Conservation (phyloP, 2,888 invertebrate species). For the Chrysina gloriosa region DNA sequence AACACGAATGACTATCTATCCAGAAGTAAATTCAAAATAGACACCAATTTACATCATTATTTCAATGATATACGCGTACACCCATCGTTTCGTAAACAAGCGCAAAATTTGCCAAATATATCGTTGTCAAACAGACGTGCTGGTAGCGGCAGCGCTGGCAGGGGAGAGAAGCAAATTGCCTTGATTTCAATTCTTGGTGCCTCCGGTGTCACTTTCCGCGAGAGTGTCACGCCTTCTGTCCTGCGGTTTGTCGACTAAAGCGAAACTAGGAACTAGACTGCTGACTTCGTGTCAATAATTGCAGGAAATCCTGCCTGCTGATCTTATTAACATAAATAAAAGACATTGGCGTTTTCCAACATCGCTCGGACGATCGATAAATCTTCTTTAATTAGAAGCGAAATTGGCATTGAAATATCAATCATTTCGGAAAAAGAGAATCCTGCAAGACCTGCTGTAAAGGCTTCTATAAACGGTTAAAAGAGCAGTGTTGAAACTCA, state of each 20-base stretch:
- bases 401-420: too few species aligned
- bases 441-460: too few species aligned
- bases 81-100: constrained; percentile 15
- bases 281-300: constrained; percentile 50
- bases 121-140: constrained; percentile 39
- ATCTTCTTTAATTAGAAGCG: too few species aligned
- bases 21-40: too few species aligned
- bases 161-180: constrained; percentile 44
- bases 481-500: too few species aligned
- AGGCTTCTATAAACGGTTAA: too few species aligned
- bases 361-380: background rate
- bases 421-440: too few species aligned
- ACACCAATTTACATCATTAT: too few species aligned
- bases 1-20: too few species aligned
- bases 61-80: background rate
- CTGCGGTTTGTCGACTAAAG: constrained; percentile 51
- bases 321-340: constrained; percentile 34
- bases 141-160: constrained; percentile 4
- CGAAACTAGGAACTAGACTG: constrained; percentile 48
- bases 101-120: background rate
- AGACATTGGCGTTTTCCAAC: constrained; percentile 5
- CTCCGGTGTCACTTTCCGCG: constrained; percentile 47
- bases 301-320: constrained; percentile 27
- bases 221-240: constrained; percentile 47
- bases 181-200: constrained; percentile 50